Percentiles rank a stretch among this genome's conserved stretches.
These are phyloP conservation scores for Protomyctophum bolini DNA, from an alignment of 2,113 vertebrate species.

Conservation along the genomic window DNA sequence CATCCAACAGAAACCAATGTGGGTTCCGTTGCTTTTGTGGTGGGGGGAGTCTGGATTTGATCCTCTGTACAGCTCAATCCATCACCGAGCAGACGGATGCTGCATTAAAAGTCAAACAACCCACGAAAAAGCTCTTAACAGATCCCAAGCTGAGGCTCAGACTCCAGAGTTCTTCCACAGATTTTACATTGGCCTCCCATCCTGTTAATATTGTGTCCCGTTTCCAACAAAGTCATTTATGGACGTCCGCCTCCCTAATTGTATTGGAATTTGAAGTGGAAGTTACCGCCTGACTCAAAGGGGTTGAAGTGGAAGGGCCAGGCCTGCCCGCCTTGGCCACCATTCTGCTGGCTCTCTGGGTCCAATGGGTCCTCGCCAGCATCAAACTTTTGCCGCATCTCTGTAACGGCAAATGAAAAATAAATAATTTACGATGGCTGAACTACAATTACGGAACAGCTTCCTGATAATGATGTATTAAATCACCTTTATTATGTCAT, in stretches of 20 bases:
- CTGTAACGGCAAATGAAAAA: constrained; percentile 45
- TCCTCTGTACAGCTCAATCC: constrained; percentile 10
- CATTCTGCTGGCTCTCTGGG: constrained; percentile 84
- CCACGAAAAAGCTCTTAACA: not conserved
- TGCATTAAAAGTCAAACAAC: constrained; percentile 12
- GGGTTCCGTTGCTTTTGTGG: constrained; percentile 16
- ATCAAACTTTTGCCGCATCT: constrained; percentile 88
- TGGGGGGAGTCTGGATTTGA: constrained; percentile 6
- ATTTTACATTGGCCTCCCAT: not conserved
- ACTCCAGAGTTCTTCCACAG: constrained; percentile 4
- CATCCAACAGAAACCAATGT: constrained; percentile 4
- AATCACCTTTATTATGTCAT: not conserved
- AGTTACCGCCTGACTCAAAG: constrained; percentile 83
- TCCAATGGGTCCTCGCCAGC: constrained; percentile 84
- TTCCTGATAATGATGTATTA: not conserved
- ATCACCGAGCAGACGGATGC: not conserved
- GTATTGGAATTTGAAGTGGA: constrained; percentile 86
- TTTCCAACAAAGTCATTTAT: too few species aligned
- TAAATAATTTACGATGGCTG: not conserved
- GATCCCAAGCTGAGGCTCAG: constrained; percentile 32
- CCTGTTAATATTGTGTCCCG: too few species aligned
- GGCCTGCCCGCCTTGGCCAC: constrained; percentile 62
- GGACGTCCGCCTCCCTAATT: constrained; percentile 68
- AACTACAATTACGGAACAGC: not conserved
- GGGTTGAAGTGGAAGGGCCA: constrained; percentile 87